Evolutionary conservation across 2,888 invertebrate genomes (phyloP).

Genomic region (Platypus cylindrus): DNA sequence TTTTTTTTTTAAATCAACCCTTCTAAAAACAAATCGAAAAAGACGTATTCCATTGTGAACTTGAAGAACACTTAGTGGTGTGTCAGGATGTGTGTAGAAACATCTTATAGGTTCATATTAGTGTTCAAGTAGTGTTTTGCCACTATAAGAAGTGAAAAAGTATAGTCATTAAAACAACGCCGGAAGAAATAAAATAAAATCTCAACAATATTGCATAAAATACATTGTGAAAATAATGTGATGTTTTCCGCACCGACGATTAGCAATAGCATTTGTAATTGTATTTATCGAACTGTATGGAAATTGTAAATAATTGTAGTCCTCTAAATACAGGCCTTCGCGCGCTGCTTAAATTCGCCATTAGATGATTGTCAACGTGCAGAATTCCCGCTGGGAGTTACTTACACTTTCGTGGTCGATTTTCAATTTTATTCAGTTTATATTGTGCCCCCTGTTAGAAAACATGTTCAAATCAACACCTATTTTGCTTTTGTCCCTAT

Average conservation of each 20-base stretch:
- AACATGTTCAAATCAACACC: constrained; percentile 14
- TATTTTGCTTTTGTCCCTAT: constrained; percentile 7
- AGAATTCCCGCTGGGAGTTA: constrained; percentile 30
- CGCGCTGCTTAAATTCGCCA: constrained; percentile 26
- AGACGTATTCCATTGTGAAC: background rate
- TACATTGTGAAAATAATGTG: constrained; percentile 19
- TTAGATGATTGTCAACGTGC: constrained; percentile 24
- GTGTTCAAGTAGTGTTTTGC: constrained; percentile 11
- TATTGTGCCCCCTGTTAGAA: constrained; percentile 8
- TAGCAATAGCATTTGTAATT: constrained; percentile 33
- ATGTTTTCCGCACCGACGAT: constrained; percentile 25
- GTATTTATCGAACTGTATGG: constrained; percentile 35
- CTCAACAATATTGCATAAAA: constrained; percentile 17
- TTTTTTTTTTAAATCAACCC: too few species aligned
- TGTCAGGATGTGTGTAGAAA: constrained; percentile 3
- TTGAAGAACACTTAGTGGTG: background rate
- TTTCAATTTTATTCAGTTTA: constrained; percentile 16
- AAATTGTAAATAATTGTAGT: constrained; percentile 35
- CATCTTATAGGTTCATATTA: constrained; percentile 11
- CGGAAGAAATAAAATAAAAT: constrained; percentile 18
- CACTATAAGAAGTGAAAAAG: constrained; percentile 7
- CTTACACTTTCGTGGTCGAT: constrained; percentile 27
- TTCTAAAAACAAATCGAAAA: background rate
- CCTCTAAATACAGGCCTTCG: constrained; percentile 31
- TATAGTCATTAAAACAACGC: constrained; percentile 18